Percentiles rank a stretch among this genome's conserved stretches.
These are phyloP conservation scores for Petrocephalus zakoni DNA, from an alignment of 2,113 vertebrate species.

Conservation along the genomic window DNA sequence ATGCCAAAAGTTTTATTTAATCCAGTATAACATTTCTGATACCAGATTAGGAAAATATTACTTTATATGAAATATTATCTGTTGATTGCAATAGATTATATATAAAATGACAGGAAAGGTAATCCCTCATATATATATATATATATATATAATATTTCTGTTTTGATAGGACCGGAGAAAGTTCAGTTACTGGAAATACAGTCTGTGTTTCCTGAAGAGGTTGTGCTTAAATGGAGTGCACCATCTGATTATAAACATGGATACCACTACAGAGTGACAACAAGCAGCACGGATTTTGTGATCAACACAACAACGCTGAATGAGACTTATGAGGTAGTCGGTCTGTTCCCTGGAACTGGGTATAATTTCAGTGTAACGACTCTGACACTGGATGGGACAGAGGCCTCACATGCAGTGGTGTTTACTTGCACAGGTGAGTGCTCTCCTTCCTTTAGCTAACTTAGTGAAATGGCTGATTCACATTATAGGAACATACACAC, in stretches of 20 bases:
- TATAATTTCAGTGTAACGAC: not conserved
- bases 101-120: not conserved
- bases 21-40: not conserved
- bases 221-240: not conserved
- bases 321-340: not conserved
- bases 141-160: not conserved
- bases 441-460: not conserved
- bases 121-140: not conserved
- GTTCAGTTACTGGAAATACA: not conserved
- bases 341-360: not conserved
- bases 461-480: not conserved
- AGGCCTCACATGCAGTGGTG: not conserved
- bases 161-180: not conserved
- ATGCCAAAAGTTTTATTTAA: not conserved
- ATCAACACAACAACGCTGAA: not conserved
- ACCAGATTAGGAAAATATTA: not conserved
- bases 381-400: not conserved
- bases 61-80: not conserved
- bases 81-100: not conserved
- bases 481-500: not conserved
- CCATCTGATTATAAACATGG: not conserved
- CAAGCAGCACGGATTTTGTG: not conserved
- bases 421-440: not conserved
- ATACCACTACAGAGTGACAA: not conserved
- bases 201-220: not conserved